Base-by-base conservation (phyloP, 2,113 vertebrate genomes). In the Embiotoca jacksoni region DNA sequence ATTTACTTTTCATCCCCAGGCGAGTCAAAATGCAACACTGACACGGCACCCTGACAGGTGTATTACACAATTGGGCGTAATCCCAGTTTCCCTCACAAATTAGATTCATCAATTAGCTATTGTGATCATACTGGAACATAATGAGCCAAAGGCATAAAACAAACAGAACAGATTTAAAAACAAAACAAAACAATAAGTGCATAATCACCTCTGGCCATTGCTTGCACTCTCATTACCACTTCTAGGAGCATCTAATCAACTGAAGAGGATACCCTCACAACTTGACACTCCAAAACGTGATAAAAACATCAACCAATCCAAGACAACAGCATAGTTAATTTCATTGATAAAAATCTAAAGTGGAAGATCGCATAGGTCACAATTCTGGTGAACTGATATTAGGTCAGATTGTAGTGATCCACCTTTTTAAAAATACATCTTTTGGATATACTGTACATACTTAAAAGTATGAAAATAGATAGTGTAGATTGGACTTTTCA, bases 381-480 rank as follows among this genome's bases (percentile, higher is more conserved):
- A 54, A 23, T 62, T 71, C 7, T 23, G 35, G 31, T 61, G 33
- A 73, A 56, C 32, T 49, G 37, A 69, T 52, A 33, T 64, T 13
- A 36, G 5, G 55, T 50, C 61, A 71, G 55, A 72, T 81, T 75
- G 50, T 68, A 66, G 60, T 41, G 57, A 82, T 72, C 39, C 3
- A 46, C 80, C 55, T 47, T 65, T 31, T 73, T 87, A 1, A 86
- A 89, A 86, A 91, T 87, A 88, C 6, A 5, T 77, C 47, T 76
- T 85, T 64, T 61, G 56, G 69, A 84, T 88, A 82, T 72, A 88
- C 75, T 85, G 46, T 86, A 87, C 76, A 88, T 62, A 84, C 64
- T 82, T 81, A 30, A 58, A 80, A 64, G 75, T 91, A 92, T 66
- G 84, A 92, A 92, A 93, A 90, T 72, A 82, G 64, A 90, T 72